Evolutionary conservation across 2,888 invertebrate genomes (phyloP).

Genomic region (Teleiodes luculella): DNA sequence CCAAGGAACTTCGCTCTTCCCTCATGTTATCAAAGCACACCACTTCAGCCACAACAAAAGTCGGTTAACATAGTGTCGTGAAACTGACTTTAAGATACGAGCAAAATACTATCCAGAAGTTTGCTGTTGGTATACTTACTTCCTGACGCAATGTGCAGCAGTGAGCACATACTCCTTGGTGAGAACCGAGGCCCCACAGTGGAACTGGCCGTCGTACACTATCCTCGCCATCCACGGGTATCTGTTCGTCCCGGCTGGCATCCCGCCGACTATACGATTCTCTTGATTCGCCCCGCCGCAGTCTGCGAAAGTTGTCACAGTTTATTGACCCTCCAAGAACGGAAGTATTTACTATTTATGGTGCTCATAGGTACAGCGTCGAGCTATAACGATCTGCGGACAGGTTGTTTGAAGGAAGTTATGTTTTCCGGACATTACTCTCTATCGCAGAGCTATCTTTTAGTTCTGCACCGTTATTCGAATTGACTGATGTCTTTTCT

Average conservation of each 20-base stretch:
- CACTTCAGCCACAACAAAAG: too few relatives aligned
- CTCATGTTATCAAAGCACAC: too few relatives aligned
- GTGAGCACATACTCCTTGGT: slow-evolving; percentile 91
- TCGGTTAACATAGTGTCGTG: too few relatives aligned
- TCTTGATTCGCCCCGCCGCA: slow-evolving; percentile 91
- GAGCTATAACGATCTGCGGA: background rate
- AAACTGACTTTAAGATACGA: too few relatives aligned
- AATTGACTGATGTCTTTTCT: too few relatives aligned
- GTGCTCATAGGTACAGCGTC: background rate
- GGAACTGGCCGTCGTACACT: slow-evolving; percentile 92
- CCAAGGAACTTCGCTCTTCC: too few relatives aligned
- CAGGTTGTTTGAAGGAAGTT: slow-evolving; percentile 8
- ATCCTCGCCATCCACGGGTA: slow-evolving; percentile 93
- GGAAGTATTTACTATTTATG: slow-evolving; percentile 13
- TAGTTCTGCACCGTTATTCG: background rate
- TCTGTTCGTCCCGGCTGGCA: slow-evolving; percentile 88
- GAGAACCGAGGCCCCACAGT: slow-evolving; percentile 90
- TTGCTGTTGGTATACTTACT: slow-evolving; percentile 66
- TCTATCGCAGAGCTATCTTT: too few relatives aligned
- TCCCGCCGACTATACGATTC: slow-evolving; percentile 91
- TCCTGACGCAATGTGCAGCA: slow-evolving; percentile 91
- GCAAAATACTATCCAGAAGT: too few relatives aligned
- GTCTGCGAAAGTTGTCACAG: slow-evolving; percentile 74
- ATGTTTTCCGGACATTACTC: background rate
- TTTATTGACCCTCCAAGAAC: slow-evolving; percentile 40